phyloP scores from a whole-genome alignment of 2,797 vertebrate genomes.

The Megaceryle alcyon region DNA sequence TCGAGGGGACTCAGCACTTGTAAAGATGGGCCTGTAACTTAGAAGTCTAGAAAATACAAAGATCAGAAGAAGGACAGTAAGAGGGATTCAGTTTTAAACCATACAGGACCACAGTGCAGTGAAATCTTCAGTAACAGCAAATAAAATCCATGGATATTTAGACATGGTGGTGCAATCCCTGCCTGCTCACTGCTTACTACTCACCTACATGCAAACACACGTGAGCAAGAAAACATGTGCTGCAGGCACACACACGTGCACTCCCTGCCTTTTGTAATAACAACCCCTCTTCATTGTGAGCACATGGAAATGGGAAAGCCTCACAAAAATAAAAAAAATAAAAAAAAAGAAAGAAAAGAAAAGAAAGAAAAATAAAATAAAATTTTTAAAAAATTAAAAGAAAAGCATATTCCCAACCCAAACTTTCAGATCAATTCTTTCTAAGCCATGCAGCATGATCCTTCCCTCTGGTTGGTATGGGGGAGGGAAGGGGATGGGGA shows the following conservation, averaged over 20 bases:
- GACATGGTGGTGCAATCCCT: neutral
- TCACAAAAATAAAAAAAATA: neutral
- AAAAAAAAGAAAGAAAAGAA: neutral
- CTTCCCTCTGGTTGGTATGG: neutral
- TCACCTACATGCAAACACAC: neutral
- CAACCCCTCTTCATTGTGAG: neutral
- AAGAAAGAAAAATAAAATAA: neutral
- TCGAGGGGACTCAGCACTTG: neutral
- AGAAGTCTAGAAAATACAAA: neutral
- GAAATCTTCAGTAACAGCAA: neutral
- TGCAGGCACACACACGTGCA: neutral
- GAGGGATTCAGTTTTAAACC: neutral
- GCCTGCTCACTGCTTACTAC: neutral
- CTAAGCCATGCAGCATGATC: neutral
- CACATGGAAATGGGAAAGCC: neutral
- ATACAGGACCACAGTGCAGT: fast-evolving
- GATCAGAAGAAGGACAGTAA: neutral
- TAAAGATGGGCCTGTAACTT: neutral
- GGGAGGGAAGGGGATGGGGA: neutral
- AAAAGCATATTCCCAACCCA: neutral
- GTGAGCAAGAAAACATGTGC: neutral
- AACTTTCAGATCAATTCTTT: neutral
- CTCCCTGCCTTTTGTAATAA: neutral
- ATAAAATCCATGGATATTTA: neutral
- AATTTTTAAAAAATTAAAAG: too few relatives aligned